Base-by-base conservation (phyloP, 2,797 vertebrate species). In the Xenopus petersii region DNA sequence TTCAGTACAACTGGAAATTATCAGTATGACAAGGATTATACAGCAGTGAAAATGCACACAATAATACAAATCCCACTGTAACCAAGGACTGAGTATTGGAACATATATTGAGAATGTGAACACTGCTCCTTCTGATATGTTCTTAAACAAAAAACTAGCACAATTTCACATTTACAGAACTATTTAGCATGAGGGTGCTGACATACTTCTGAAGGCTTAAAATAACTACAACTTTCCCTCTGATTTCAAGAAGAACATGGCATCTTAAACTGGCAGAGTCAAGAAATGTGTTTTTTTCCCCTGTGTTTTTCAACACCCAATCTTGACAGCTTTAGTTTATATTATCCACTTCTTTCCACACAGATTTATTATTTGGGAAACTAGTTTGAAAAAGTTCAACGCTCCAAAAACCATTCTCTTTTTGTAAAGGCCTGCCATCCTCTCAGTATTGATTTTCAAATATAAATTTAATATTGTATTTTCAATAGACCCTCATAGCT, bases 61-160 rank as follows among this genome's bases (percentile, higher is more conserved):
- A 73, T 60, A 73, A 21, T 7, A 74, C 69, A 70, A 70, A n/a
- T 30, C 59, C 58, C 21, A 48, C 33, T 30, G 51, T 73, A 64
- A 16, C 3, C n/a, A 58, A 9, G n/a, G 60, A 54, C 16, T 33
- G 61, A 69, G 54, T 56, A 64, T 63, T 70, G 16, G 24, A 61
- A 59, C 58, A 51, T 26, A 60, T 17, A 51, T 15, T 24, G 12
- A 62, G 71, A 79, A 79, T 74, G 67, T 17, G 60, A 73, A 79
- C 73, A 64, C 33, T 12, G 12, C 54, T 24, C 21, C 55, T 58
- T 9, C 55, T 58, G 55, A 9, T 58, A 1, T 58, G 12, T 17
- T 58, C 49, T 10, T 12, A 12, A 12, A 49, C 47, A 49, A 30
- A 30, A 48, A 51, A 12, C 11, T 51, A 12, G 49, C 49, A 12